These are phyloP conservation scores for Parelbella ahira DNA, from an alignment of 2,888 invertebrate species.

Conservation along the genomic window DNA sequence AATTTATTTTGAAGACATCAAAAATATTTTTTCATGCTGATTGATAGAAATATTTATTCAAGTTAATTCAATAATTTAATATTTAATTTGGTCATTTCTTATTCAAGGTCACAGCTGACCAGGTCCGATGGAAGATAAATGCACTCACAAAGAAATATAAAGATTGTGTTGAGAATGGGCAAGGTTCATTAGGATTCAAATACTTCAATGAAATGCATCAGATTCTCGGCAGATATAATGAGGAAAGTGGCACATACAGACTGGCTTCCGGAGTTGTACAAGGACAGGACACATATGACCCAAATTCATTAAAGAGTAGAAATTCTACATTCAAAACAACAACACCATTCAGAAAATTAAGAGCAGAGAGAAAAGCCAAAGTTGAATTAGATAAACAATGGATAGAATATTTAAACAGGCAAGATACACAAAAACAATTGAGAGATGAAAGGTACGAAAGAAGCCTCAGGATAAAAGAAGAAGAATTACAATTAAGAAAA, in stretches of 20 bases:
- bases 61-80: too few relatives aligned
- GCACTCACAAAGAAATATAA: constrained; percentile 61
- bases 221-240: constrained; percentile 50
- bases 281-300: constrained; percentile 38
- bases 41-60: too few relatives aligned
- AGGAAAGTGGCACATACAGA: constrained; percentile 48
- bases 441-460: constrained; percentile 56
- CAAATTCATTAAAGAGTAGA: constrained; percentile 35
- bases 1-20: too few relatives aligned
- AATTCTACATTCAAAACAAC: constrained; percentile 40
- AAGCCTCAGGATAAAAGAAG: constrained; percentile 52
- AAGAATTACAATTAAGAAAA: constrained; percentile 52
- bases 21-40: too few relatives aligned
- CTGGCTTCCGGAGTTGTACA: constrained; percentile 50
- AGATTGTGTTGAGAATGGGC: constrained; percentile 57
- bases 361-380: constrained; percentile 54
- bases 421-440: constrained; percentile 51
- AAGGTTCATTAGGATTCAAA: constrained; percentile 47
- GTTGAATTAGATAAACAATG: constrained; percentile 59
- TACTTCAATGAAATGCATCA: constrained; percentile 67
- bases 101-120: constrained; percentile 59
- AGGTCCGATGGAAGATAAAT: constrained; percentile 64
- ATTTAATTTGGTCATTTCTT: too few relatives aligned
- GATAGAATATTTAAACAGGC: constrained; percentile 55
- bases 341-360: constrained; percentile 50